Conservation (phyloP, 2,797 vertebrate genomes). For the Mormyrops boulengeri region DNA sequence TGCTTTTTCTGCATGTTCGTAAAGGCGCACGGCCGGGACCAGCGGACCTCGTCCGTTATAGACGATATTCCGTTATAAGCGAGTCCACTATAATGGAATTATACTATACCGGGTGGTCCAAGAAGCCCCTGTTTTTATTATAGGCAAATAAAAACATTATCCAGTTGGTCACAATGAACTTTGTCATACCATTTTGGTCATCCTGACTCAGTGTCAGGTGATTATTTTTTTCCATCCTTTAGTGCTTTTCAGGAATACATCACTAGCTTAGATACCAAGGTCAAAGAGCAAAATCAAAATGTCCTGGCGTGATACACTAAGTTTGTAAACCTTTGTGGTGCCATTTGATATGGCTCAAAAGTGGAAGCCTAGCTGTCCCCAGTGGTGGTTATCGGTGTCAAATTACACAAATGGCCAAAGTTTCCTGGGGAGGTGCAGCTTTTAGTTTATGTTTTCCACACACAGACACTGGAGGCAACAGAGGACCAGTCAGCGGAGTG, state of each 20-base stretch:
- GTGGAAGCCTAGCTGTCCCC: not conserved
- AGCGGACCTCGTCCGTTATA: too few species aligned
- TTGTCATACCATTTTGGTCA: not conserved
- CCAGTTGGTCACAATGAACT: not conserved
- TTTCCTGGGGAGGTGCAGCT: not conserved
- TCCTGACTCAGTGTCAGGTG: not conserved
- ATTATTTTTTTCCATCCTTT: not conserved
- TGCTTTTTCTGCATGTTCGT: too few species aligned
- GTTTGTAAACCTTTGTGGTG: not conserved
- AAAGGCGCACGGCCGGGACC: too few species aligned
- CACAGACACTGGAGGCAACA: constrained; percentile 2
- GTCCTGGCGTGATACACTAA: not conserved
- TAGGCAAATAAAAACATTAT: not conserved
- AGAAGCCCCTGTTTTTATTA: not conserved
- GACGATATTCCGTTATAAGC: too few species aligned
- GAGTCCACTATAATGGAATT: too few species aligned
- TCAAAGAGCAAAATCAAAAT: not conserved
- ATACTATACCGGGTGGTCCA: not conserved
- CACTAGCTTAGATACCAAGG: not conserved
- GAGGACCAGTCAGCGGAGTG: constrained; percentile 29
- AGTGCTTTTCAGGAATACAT: not conserved
- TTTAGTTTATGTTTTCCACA: not conserved
- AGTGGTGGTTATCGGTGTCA: not conserved
- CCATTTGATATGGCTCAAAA: not conserved
- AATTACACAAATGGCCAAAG: not conserved